Percentiles rank a stretch among this genome's conserved stretches.
Evolutionary conservation across 2,113 vertebrate genomes (phyloP).

Genomic region (Centrocercus urophasianus): DNA sequence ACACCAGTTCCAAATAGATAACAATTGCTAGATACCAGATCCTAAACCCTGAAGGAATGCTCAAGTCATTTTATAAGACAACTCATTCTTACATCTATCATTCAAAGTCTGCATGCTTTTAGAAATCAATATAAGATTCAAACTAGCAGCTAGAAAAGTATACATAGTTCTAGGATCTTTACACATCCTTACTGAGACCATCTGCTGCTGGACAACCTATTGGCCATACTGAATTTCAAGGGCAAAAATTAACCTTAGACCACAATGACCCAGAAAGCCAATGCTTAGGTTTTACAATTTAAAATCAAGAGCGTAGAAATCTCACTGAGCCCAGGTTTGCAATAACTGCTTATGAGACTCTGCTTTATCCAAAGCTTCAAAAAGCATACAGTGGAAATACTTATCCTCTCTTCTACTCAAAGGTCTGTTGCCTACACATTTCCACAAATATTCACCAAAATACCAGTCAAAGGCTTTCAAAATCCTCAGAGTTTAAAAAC

Average conservation of each 20-base stretch:
- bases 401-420: background rate
- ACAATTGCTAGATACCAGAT: background rate
- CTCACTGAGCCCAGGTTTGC: background rate
- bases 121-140: background rate
- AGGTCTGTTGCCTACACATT: background rate
- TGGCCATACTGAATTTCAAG: background rate
- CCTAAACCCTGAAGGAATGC: background rate
- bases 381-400: background rate
- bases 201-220: background rate
- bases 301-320: background rate
- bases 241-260: background rate
- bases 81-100: background rate
- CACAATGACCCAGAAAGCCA: background rate
- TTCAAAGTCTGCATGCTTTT: background rate
- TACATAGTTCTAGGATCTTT: background rate
- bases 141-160: background rate
- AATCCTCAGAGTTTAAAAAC: background rate
- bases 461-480: background rate
- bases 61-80: background rate
- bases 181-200: background rate
- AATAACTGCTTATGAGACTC: background rate
- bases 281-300: background rate
- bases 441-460: background rate
- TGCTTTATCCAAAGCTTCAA: background rate
- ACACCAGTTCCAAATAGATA: background rate